These are phyloP conservation scores for Periophthalmus modestus DNA, from an alignment of 2,113 vertebrate species.

Conservation along the genomic window DNA sequence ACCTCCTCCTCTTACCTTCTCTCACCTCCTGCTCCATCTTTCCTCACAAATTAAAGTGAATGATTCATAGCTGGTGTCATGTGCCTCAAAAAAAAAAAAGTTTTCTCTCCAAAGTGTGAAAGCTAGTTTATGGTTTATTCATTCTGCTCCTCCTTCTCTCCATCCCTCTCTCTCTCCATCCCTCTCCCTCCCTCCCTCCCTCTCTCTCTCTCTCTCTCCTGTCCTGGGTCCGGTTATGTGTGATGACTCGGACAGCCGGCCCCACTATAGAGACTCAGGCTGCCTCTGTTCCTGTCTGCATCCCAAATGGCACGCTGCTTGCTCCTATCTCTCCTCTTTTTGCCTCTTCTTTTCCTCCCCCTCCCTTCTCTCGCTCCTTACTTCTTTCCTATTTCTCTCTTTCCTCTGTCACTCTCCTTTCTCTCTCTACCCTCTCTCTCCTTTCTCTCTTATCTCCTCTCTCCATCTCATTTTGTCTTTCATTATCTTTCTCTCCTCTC, in stretches of 20 bases:
- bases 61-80: neutral
- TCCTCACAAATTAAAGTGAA: conserved; percentile 1
- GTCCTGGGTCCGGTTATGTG: neutral
- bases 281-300: conserved; percentile 31
- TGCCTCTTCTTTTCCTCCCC: conserved; percentile 16
- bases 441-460: conserved; percentile 22
- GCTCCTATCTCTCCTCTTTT: conserved; percentile 19
- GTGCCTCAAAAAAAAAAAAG: neutral
- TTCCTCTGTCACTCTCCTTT: neutral
- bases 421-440: conserved; percentile 8
- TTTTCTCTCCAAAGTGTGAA: conserved; percentile 2
- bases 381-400: too few species aligned
- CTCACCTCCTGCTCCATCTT: neutral
- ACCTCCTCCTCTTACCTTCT: neutral
- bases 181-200: too few species aligned
- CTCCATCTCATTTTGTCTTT: conserved; percentile 22
- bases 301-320: conserved; percentile 25
- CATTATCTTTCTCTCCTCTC: conserved; percentile 15
- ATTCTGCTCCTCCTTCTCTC: conserved; percentile 52
- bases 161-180: conserved; percentile 11
- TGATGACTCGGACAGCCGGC: conserved; percentile 15
- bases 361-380: too few species aligned
- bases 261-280: neutral
- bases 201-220: neutral
- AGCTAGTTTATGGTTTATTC: conserved; percentile 58